phyloP scores from a whole-genome alignment of 1,140 invertebrate species.

The Macrotrachela quadricornifera region DNA sequence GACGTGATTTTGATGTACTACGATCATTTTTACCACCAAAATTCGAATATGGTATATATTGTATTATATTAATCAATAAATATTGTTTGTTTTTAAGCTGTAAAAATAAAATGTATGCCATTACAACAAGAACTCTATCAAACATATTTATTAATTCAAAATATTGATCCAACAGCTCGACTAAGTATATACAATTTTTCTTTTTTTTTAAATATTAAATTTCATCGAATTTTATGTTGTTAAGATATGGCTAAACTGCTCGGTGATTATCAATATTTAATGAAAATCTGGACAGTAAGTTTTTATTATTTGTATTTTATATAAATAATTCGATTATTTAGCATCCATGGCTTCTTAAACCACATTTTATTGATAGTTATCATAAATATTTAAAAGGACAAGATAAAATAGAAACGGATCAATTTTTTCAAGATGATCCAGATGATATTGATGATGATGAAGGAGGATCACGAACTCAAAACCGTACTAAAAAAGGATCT shows the following conservation, averaged over 20 bases:
- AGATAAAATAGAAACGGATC: too few relatives aligned
- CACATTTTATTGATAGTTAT: too few relatives aligned
- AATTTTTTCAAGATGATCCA: too few relatives aligned
- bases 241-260: slow-evolving; percentile 40
- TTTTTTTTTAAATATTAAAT: slow-evolving; percentile 35
- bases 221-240: too few relatives aligned
- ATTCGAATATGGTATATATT: slow-evolving; percentile 75
- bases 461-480: too few relatives aligned
- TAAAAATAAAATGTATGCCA: neutral
- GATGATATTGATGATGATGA: too few relatives aligned
- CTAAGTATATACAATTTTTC: slow-evolving; percentile 66
- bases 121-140: slow-evolving; percentile 40
- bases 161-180: slow-evolving; percentile 95
- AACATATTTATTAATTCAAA: slow-evolving; percentile 73
- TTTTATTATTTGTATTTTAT: too few relatives aligned
- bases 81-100: too few relatives aligned
- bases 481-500: too few relatives aligned
- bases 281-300: slow-evolving; percentile 56
- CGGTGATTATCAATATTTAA: slow-evolving; percentile 60
- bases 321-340: too few relatives aligned
- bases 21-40: slow-evolving; percentile 76
- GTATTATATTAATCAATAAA: too few relatives aligned
- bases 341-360: slow-evolving; percentile 31
- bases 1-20: slow-evolving; percentile 72
- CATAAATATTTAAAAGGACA: too few relatives aligned